Evolutionary conservation across 2,797 vertebrate species (phyloP).

Genomic region (Enteromius afrohamiltoni): DNA sequence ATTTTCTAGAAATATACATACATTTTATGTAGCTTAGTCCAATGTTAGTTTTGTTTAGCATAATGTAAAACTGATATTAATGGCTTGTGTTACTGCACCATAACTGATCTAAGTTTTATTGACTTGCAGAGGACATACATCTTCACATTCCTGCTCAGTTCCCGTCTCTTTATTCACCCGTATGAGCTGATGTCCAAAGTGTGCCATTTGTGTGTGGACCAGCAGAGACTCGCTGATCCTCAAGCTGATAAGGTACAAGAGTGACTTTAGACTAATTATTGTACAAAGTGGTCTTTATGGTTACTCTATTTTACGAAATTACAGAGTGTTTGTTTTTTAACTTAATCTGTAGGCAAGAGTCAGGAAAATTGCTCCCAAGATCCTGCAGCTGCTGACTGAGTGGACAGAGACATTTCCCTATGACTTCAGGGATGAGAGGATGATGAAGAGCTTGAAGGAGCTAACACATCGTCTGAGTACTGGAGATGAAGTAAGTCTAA

Average conservation of each 20-base stretch:
- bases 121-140: slow-evolving; percentile 88
- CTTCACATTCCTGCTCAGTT: slow-evolving; percentile 95
- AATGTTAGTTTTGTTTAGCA: not conserved
- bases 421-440: slow-evolving; percentile 93
- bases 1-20: not conserved
- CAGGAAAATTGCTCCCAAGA: slow-evolving; percentile 88
- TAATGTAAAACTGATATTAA: not conserved
- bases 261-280: not conserved
- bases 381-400: slow-evolving; percentile 90
- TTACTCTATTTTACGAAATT: not conserved
- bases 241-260: slow-evolving; percentile 86
- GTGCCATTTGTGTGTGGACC: slow-evolving; percentile 86
- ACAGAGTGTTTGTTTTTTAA: not conserved
- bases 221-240: slow-evolving; percentile 83
- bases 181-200: slow-evolving; percentile 91
- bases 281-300: not conserved
- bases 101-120: not conserved
- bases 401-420: slow-evolving; percentile 96
- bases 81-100: not conserved
- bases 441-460: slow-evolving; percentile 93
- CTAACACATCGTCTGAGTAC: slow-evolving; percentile 84
- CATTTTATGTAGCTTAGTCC: not conserved
- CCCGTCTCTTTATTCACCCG: slow-evolving; percentile 90
- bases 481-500: slow-evolving; percentile 86
- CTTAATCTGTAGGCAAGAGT: slow-evolving; percentile 77